phyloP scores from a whole-genome alignment of 2,888 invertebrate genomes.

The Dromius quadrimaculatus region DNA sequence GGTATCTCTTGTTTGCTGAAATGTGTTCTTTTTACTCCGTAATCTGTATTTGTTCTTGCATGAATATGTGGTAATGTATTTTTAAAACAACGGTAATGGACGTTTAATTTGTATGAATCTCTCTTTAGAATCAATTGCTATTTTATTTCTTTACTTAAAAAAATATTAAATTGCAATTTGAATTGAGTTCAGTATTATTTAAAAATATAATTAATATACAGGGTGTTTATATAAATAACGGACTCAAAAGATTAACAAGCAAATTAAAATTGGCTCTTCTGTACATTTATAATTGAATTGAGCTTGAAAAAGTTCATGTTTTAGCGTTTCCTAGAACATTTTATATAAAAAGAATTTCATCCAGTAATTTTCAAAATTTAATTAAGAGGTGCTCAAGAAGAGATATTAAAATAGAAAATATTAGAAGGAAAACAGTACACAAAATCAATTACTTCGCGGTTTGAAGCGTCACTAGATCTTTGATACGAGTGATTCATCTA shows the following conservation, averaged over 20 bases:
- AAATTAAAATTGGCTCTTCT: too few relatives aligned
- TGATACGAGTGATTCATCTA: conserved; percentile 15
- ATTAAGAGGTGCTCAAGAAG: too few relatives aligned
- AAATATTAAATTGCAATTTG: too few relatives aligned
- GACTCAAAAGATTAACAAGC: too few relatives aligned
- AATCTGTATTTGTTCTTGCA: conserved; percentile 21
- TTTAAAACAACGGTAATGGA: conserved; percentile 5
- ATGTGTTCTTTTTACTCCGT: too few relatives aligned
- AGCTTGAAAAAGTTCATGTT: too few relatives aligned
- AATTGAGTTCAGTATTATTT: too few relatives aligned
- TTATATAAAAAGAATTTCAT: too few relatives aligned
- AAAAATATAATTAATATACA: not conserved
- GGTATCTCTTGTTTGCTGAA: not conserved
- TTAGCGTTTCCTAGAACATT: too few relatives aligned
- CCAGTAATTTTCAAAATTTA: too few relatives aligned
- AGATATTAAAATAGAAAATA: too few relatives aligned
- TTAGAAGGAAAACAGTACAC: not conserved
- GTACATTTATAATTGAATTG: too few relatives aligned
- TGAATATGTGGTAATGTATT: not conserved
- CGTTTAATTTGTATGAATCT: conserved; percentile 10
- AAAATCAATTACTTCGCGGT: not conserved
- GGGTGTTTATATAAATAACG: not conserved
- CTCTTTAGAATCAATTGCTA: not conserved
- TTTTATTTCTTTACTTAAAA: not conserved
- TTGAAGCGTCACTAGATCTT: not conserved